These are phyloP conservation scores for Lates calcarifer DNA, from an alignment of 2,113 vertebrate species.

Conservation along the genomic window DNA sequence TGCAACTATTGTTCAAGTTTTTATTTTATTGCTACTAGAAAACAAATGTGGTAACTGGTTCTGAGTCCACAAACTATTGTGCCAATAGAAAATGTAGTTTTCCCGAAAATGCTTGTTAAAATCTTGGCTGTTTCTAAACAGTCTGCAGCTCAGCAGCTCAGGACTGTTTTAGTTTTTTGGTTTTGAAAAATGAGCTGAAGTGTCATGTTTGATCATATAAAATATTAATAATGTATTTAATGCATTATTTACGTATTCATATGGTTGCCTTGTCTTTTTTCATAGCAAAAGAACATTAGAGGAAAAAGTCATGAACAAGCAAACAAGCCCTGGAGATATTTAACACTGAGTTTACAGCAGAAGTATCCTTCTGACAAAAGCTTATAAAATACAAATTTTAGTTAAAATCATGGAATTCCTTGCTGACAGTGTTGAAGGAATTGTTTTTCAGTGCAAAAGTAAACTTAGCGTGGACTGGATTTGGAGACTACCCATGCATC, in stretches of 20 bases:
- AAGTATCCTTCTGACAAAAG: neutral
- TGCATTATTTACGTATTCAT: conserved; percentile 18
- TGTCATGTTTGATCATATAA: conserved; percentile 9
- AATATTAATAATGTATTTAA: conserved; percentile 36
- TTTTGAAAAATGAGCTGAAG: neutral
- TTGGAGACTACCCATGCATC: neutral
- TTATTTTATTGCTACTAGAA: neutral
- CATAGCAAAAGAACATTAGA: neutral
- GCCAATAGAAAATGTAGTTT: neutral
- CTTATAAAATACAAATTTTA: neutral
- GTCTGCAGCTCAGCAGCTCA: neutral
- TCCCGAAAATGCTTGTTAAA: neutral
- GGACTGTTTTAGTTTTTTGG: neutral
- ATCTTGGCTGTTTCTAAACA: neutral
- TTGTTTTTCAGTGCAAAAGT: neutral
- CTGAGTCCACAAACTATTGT: neutral
- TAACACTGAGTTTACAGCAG: neutral
- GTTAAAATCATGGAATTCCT: neutral
- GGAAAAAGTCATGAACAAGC: neutral
- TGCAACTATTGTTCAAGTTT: neutral
- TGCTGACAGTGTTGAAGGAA: neutral
- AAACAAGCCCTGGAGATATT: neutral
- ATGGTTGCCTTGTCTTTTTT: neutral
- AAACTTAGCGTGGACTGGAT: neutral
- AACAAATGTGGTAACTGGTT: conserved; percentile 1